Evolutionary conservation across 2,113 vertebrate genomes (phyloP).

Genomic region (Thunnus thynnus): DNA sequence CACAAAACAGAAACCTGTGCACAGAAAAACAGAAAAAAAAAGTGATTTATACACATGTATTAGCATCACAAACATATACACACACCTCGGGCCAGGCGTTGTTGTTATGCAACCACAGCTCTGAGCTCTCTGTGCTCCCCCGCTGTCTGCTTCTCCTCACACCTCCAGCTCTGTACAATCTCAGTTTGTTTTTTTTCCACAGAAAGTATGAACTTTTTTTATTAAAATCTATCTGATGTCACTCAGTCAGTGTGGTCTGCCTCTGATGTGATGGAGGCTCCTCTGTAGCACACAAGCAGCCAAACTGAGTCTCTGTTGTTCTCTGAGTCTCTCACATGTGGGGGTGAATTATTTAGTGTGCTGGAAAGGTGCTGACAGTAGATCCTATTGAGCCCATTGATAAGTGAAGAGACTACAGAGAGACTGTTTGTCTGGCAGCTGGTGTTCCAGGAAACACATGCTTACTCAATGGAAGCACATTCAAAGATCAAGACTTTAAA

Average conservation of each 20-base stretch:
- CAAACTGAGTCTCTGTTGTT: slow-evolving; percentile 8
- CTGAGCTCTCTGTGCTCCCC: neutral
- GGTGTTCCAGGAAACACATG: slow-evolving; percentile 4
- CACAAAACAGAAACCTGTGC: neutral
- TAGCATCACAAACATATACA: neutral
- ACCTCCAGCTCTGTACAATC: slow-evolving; percentile 33
- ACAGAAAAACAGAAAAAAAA: too few species aligned
- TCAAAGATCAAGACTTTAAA: slow-evolving; percentile 7
- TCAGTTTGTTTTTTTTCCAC: slow-evolving; percentile 2
- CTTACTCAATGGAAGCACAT: slow-evolving; percentile 11
- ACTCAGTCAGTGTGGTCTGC: neutral
- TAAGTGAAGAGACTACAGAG: neutral
- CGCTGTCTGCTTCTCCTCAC: slow-evolving; percentile 49
- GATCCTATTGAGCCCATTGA: slow-evolving; percentile 43
- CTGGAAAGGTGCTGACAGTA: slow-evolving; percentile 47
- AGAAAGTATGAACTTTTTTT: neutral
- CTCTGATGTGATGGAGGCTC: neutral
- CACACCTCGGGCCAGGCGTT: slow-evolving; percentile 8
- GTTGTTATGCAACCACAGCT: slow-evolving; percentile 40
- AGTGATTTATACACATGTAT: neutral
- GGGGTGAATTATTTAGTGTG: slow-evolving; percentile 69
- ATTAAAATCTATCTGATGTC: neutral
- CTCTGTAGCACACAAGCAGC: neutral
- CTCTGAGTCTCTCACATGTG: slow-evolving; percentile 4
- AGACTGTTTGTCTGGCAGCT: slow-evolving; percentile 29